Percentiles rank a stretch among this genome's conserved stretches.
Conservation (phyloP, 2,888 invertebrate genomes). For the Andrena dorsata region DNA sequence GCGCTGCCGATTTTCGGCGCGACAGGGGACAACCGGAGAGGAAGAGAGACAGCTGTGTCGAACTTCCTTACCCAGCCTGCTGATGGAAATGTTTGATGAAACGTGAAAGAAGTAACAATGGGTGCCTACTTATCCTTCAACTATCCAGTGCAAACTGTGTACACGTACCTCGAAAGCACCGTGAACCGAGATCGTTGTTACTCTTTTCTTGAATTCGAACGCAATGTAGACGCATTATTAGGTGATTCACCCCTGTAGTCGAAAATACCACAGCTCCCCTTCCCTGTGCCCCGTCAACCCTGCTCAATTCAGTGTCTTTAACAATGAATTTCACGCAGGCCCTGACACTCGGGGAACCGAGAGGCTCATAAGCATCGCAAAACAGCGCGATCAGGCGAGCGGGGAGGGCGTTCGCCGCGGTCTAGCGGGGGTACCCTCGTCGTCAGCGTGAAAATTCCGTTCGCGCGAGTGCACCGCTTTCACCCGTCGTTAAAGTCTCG, state of each 20-base stretch:
- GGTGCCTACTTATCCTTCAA: too few relatives aligned
- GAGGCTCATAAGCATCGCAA: constrained; percentile 7
- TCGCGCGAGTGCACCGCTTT: constrained; percentile 53
- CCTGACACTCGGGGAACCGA: background rate
- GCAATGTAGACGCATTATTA: background rate
- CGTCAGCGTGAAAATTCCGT: constrained; percentile 61
- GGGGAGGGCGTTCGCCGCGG: background rate
- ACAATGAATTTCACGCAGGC: background rate
- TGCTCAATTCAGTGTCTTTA: background rate
- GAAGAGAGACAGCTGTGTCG: background rate
- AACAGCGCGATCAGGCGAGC: constrained; percentile 1
- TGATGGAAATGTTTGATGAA: constrained; percentile 20
- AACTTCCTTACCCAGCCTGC: background rate
- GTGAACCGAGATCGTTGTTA: too few relatives aligned
- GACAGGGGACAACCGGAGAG: background rate
- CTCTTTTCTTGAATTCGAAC: background rate
- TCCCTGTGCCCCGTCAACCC: background rate
- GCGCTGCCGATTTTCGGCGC: background rate
- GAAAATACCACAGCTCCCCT: background rate
- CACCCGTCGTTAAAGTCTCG: constrained; percentile 56
- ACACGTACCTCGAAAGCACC: too few relatives aligned
- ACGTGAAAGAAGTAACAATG: constrained; percentile 1
- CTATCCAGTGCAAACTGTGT: too few relatives aligned
- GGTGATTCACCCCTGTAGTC: background rate
- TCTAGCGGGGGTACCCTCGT: constrained; percentile 7